Evolutionary conservation across 64 coral and sea anemone genomes (phyloP).

Genomic region (Porites lutea): DNA sequence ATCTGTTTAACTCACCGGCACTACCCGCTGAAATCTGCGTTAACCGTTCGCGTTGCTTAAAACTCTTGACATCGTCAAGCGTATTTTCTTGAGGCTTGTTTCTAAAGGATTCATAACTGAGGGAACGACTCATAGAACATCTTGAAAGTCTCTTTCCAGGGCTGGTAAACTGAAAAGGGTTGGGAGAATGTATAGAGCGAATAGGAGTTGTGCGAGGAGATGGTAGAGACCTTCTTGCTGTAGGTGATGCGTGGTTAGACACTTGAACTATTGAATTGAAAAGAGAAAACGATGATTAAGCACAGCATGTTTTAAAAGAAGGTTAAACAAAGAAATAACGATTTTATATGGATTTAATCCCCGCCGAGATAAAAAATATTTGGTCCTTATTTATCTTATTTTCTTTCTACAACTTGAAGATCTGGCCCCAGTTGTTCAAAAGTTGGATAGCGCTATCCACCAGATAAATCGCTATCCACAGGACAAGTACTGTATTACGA

Average conservation of each 20-base stretch:
- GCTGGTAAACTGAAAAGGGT: conserved; percentile 14
- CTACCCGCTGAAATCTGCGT: neutral
- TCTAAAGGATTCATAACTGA: conserved; percentile 29
- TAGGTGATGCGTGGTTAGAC: conserved; percentile 10
- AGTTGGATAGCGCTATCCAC: too few relatives aligned
- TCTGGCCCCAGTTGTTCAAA: too few relatives aligned
- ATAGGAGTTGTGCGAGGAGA: conserved; percentile 6
- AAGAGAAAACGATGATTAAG: neutral
- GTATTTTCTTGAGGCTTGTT: neutral
- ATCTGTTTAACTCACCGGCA: neutral
- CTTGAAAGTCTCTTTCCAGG: neutral
- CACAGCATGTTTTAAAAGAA: too few relatives aligned
- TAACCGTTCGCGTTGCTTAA: neutral
- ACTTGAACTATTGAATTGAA: neutral
- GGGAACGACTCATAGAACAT: neutral
- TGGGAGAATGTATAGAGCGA: conserved; percentile 22
- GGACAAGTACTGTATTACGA: too few relatives aligned
- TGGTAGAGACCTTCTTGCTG: neutral
- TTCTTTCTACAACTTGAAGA: too few relatives aligned
- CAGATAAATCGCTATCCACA: too few relatives aligned
- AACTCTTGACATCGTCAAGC: neutral
- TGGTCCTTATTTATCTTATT: too few relatives aligned
- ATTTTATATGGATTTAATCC: too few relatives aligned
- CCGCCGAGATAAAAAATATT: too few relatives aligned
- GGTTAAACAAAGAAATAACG: too few relatives aligned